Conservation (phyloP, 2,888 invertebrate species). For the Sesia apiformis region DNA sequence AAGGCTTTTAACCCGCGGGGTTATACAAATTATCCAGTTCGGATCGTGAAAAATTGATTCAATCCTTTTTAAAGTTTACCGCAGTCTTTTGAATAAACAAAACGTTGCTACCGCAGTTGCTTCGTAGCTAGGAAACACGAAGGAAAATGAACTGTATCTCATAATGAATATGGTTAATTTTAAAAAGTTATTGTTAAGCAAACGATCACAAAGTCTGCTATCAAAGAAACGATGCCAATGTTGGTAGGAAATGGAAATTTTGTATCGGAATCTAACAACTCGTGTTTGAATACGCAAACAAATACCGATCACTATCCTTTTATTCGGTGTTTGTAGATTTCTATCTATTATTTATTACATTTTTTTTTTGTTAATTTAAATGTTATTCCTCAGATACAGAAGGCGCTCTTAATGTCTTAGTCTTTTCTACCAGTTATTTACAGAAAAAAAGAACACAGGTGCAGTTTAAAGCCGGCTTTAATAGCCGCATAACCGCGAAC, state of each 20-base stretch:
- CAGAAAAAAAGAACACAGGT: too few species aligned
- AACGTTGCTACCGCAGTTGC: constrained; percentile 3
- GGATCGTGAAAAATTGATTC: constrained; percentile 20
- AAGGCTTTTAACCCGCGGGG: neutral
- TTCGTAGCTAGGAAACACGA: neutral
- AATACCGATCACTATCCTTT: too few species aligned
- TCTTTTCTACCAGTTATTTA: too few species aligned
- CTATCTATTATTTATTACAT: too few species aligned
- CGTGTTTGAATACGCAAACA: neutral
- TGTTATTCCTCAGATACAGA: neutral
- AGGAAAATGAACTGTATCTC: neutral
- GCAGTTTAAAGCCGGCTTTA: neutral
- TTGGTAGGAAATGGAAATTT: constrained; percentile 15
- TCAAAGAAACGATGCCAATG: constrained; percentile 12
- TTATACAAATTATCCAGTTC: constrained; percentile 8
- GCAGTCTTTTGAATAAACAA: constrained; percentile 30
- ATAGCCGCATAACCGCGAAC: neutral
- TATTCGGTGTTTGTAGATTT: too few species aligned
- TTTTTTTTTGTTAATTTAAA: too few species aligned
- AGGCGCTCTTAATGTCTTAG: too few species aligned
- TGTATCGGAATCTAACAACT: constrained; percentile 9
- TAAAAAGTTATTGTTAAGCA: neutral
- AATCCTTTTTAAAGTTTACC: constrained; percentile 25
- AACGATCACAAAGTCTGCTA: constrained; percentile 1
- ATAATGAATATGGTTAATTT: neutral